phyloP scores from a whole-genome alignment of 2,113 vertebrate genomes.

The Ascaphus truei region DNA sequence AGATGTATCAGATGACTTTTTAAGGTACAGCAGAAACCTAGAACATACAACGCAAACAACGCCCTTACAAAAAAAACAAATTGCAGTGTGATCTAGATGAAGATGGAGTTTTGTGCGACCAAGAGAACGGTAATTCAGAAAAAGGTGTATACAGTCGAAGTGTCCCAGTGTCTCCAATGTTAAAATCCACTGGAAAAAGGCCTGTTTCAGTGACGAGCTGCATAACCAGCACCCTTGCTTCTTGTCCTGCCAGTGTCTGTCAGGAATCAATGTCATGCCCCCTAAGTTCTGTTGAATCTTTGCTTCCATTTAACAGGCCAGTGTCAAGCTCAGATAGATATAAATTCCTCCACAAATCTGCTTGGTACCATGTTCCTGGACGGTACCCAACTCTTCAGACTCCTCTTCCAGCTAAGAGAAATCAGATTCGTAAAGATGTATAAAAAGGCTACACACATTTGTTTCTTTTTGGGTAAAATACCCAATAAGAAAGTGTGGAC shows the following conservation, averaged over 20 bases:
- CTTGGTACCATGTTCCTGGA: slow-evolving; percentile 41
- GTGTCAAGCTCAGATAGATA: slow-evolving; percentile 14
- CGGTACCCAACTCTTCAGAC: not conserved
- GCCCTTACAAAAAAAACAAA: not conserved
- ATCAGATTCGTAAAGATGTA: slow-evolving; percentile 26
- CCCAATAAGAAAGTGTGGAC: too few relatives aligned
- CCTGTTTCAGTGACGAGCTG: not conserved
- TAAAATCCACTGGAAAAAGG: not conserved
- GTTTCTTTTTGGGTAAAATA: too few relatives aligned
- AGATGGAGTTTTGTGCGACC: not conserved
- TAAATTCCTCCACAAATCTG: slow-evolving; percentile 26
- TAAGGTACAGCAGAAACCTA: not conserved
- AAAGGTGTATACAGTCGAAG: not conserved
- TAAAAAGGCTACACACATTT: not conserved
- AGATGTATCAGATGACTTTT: not conserved
- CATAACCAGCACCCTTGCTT: not conserved
- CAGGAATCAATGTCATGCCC: not conserved
- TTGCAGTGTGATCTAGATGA: not conserved
- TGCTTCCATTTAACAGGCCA: slow-evolving; percentile 18
- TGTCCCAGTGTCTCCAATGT: not conserved
- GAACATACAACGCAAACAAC: not conserved
- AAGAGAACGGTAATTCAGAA: not conserved
- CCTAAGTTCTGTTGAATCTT: not conserved
- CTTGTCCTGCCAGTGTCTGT: not conserved
- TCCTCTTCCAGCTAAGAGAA: slow-evolving; percentile 21